These are phyloP conservation scores for Drosophila setosimentum DNA, from an alignment of 2,888 invertebrate species.

Conservation along the genomic window DNA sequence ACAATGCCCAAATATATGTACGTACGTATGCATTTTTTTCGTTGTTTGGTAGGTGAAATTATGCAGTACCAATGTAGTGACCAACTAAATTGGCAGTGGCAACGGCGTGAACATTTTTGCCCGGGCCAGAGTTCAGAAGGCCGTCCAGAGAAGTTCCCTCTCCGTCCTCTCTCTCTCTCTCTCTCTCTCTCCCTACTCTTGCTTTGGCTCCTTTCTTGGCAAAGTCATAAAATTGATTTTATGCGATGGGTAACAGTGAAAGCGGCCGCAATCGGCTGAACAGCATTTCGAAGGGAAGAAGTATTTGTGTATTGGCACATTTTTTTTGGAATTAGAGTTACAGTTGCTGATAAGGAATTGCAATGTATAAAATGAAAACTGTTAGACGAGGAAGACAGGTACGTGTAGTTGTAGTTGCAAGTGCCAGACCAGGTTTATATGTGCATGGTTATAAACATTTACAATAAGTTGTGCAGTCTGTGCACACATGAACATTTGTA, in stretches of 20 bases:
- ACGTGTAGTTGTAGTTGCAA: background rate
- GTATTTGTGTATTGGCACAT: constrained; percentile 6
- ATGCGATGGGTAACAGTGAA: constrained; percentile 67
- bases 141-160: constrained; percentile 32
- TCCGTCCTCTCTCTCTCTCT: constrained; percentile 6
- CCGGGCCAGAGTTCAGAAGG: constrained; percentile 76
- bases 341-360: background rate
- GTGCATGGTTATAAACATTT: background rate
- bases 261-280: constrained; percentile 45
- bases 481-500: background rate
- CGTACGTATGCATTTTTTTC: constrained; percentile 13
- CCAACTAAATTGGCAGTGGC: constrained; percentile 38
- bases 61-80: constrained; percentile 58
- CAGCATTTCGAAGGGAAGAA: background rate
- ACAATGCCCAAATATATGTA: constrained; percentile 51
- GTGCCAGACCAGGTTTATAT: background rate
- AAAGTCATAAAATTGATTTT: constrained; percentile 79
- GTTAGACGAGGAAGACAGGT: background rate
- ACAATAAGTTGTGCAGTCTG: background rate
- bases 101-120: constrained; percentile 71
- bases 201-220: constrained; percentile 41
- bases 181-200: constrained; percentile 10
- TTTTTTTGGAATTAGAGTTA: constrained; percentile 20
- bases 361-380: background rate
- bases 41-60: constrained; percentile 67